Percentiles rank a stretch among this genome's conserved stretches.
Evolutionary conservation across 2,888 invertebrate genomes (phyloP).

Genomic region (Brachyopa scutellaris): DNA sequence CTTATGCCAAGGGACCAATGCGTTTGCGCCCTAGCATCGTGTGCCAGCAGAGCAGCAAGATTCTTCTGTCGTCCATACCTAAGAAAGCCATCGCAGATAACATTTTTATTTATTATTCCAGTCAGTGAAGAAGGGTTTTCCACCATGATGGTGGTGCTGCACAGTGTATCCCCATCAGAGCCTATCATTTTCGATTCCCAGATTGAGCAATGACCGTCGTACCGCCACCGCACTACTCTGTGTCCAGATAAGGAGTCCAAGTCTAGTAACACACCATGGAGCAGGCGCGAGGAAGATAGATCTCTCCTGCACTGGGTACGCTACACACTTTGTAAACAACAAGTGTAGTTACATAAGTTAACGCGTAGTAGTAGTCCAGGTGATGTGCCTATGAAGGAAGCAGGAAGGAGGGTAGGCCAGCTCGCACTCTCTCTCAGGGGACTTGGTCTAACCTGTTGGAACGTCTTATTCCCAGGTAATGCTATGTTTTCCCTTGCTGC

Average conservation of each 20-base stretch:
- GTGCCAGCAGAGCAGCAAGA: constrained; percentile 24
- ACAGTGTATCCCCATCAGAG: constrained; percentile 35
- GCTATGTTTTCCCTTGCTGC: not conserved
- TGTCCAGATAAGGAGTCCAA: constrained; percentile 53
- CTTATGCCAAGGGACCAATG: constrained; percentile 5
- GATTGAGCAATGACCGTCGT: constrained; percentile 67
- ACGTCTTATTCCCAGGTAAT: constrained; percentile 58
- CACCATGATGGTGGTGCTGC: constrained; percentile 25
- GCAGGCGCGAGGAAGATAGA: constrained; percentile 67
- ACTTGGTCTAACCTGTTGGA: constrained; percentile 7
- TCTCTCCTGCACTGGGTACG: constrained; percentile 32
- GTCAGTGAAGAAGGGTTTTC: constrained; percentile 62
- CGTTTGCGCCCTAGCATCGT: constrained; percentile 48
- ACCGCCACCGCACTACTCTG: constrained; percentile 53
- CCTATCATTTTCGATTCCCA: constrained; percentile 67
- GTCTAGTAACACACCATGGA: constrained; percentile 41
- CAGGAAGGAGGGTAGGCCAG: not conserved
- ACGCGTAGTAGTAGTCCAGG: constrained; percentile 46
- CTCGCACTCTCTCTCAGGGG: constrained; percentile 33
- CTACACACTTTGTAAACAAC: constrained; percentile 45
- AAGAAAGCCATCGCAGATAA: constrained; percentile 70
- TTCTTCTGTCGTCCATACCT: constrained; percentile 46
- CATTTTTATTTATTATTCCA: constrained; percentile 71
- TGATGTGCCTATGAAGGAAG: constrained; percentile 10
- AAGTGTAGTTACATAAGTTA: constrained; percentile 65